Conservation (phyloP, 2,113 vertebrate species). For the Zootoca vivipara region DNA sequence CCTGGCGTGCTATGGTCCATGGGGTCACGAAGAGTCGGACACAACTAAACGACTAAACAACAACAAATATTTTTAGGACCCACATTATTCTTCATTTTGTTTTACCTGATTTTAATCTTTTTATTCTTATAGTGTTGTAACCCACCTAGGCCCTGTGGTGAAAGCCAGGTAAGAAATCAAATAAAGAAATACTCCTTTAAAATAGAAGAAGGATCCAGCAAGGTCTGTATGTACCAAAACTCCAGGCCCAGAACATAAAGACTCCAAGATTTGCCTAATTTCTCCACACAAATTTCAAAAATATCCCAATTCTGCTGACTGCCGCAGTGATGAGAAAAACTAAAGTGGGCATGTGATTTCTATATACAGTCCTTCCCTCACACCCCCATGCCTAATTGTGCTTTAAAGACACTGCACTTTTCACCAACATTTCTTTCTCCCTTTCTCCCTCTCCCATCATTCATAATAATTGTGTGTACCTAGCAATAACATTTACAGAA, state of each 20-base stretch:
- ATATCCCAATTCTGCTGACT: not conserved
- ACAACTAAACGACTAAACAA: too few relatives aligned
- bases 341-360: not conserved
- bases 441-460: not conserved
- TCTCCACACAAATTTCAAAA: not conserved
- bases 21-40: too few relatives aligned
- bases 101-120: too few relatives aligned
- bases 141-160: too few relatives aligned
- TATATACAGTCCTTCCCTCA: not conserved
- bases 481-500: not conserved
- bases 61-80: too few relatives aligned
- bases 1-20: too few relatives aligned
- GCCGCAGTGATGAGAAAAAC: not conserved
- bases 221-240: not conserved
- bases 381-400: too few relatives aligned
- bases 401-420: not conserved
- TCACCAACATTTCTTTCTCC: too few relatives aligned
- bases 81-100: too few relatives aligned
- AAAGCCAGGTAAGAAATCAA: too few relatives aligned
- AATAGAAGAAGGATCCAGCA: not conserved
- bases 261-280: not conserved
- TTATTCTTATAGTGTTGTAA: too few relatives aligned
- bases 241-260: not conserved
- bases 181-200: not conserved
- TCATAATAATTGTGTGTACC: not conserved